Percentiles rank a stretch among this genome's conserved stretches.
Evolutionary conservation across 2,797 vertebrate genomes (phyloP).

Genomic region (Diglossa cyanea): DNA sequence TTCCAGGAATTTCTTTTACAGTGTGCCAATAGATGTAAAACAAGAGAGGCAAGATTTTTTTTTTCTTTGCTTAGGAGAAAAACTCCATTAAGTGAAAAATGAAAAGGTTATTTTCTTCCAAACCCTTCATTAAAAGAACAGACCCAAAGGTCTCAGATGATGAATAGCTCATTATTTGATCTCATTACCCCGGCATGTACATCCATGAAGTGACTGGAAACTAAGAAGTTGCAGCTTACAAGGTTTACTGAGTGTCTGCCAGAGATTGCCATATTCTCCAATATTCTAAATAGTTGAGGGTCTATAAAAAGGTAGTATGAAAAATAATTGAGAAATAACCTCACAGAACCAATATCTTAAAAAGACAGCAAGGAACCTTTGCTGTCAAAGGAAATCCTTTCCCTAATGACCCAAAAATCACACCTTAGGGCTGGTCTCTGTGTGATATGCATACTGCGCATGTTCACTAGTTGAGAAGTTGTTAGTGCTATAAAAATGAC

Average conservation of each 20-base stretch:
- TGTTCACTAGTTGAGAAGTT: neutral
- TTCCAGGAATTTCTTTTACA: neutral
- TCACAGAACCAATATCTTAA: neutral
- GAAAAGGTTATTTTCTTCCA: constrained; percentile 19
- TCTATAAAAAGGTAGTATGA: neutral
- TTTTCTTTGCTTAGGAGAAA: neutral
- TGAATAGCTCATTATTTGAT: constrained; percentile 31
- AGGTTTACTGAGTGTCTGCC: neutral
- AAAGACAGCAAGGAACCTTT: neutral
- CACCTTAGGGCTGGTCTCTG: neutral
- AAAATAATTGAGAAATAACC: neutral
- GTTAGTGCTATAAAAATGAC: neutral
- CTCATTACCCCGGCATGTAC: neutral
- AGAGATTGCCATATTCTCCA: neutral
- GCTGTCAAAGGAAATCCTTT: neutral
- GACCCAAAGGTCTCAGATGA: constrained; percentile 18
- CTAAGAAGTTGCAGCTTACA: neutral
- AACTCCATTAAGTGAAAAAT: constrained; percentile 13
- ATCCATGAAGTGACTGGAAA: neutral
- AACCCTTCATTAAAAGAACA: constrained; percentile 10
- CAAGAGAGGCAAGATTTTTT: neutral
- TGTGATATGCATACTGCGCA: neutral
- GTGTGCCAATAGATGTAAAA: neutral
- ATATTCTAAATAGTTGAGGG: neutral
- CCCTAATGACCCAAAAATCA: neutral